Base-by-base conservation (phyloP, 2,113 vertebrate species). In the Apaloderma vittatum region DNA sequence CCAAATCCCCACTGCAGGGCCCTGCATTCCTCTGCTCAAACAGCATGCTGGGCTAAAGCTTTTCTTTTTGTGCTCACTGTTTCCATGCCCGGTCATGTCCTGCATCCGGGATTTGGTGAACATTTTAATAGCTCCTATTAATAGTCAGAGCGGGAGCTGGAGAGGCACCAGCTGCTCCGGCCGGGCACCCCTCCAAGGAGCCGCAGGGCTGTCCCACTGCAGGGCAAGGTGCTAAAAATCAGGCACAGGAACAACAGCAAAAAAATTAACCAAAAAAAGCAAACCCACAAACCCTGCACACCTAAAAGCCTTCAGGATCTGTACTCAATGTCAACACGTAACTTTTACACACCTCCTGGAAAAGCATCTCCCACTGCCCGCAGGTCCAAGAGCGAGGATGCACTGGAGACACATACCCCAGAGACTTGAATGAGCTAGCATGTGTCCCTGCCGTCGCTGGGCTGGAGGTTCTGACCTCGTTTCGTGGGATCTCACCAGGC, bases 381-480 rank as follows among this genome's bases (percentile, higher is more conserved):
- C 15, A 18, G 68, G 18, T 34, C 49, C 74, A 40, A n/a, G 14
- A 40, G 70, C 8, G 9, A 37, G 7, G 71, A 88, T 20, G 19
- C 4, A 2, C 46, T 22, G n/a, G 49, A 71, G 81, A 32, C 52
- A 30, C 3, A 1, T 16, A 11, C 24, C 36, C 1, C 0, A 3
- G 51, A 48, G 37, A 63, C 34, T 8, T 1, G 21, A 43, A n/a
- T 2, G 20, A 48, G 43, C 24, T 6, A 3, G 8, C 0, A 8
- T 3, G 46, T 15, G 49, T 17, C 34, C 46, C 4, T 4, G 12
- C 17, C 1, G 0, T 58, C 8, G 2, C 49, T 0, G 0, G 30
- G 17, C 5, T 14, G 11, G 48, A 51, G 81, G 68, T 18, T 45
- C 21, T 0, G 17, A 74, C 94, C 94, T 72, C 30, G 9, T 63